A percentile compares a stretch with the other conserved stretches of the same genome.
Evolutionary conservation across 2,888 invertebrate species (phyloP).

Genomic region (Rhamnusium bicolor): DNA sequence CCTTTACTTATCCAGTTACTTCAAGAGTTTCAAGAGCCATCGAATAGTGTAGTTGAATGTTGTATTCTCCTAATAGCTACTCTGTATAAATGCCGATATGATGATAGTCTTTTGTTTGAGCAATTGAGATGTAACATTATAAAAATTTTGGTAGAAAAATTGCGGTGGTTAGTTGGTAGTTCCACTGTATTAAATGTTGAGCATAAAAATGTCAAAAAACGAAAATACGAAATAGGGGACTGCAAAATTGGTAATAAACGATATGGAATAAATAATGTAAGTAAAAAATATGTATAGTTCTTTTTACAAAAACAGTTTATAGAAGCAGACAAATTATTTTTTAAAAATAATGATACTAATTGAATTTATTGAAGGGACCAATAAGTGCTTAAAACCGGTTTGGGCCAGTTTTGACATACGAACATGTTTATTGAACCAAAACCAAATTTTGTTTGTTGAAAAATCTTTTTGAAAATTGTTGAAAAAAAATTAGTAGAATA

Average conservation of each 20-base stretch:
- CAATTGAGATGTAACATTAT: conserved; percentile 62
- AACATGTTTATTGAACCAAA: no score
- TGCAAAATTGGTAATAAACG: neutral
- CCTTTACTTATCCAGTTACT: conserved; percentile 60
- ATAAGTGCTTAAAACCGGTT: no score
- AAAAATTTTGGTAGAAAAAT: conserved; percentile 61
- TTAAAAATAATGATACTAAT: no score
- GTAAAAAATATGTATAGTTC: neutral
- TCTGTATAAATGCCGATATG: conserved; percentile 63
- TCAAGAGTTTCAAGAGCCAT: conserved; percentile 54
- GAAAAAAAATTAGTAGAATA: no score
- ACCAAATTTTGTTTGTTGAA: neutral
- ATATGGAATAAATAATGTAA: neutral
- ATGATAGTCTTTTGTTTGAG: conserved; percentile 59
- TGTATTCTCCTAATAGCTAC: conserved; percentile 63
- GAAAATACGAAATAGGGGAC: conserved; percentile 6
- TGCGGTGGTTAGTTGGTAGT: conserved; percentile 61
- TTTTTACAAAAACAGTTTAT: no score
- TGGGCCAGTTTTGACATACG: no score
- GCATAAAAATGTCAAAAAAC: conserved; percentile 42
- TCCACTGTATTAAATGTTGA: conserved; percentile 46
- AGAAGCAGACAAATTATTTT: no score
- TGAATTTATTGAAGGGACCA: no score
- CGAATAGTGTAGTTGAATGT: conserved; percentile 61
- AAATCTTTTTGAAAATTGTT: no score